Evolutionary conservation across 2,113 vertebrate genomes (phyloP).

Genomic region (Brachionichthys hirsutus): DNA sequence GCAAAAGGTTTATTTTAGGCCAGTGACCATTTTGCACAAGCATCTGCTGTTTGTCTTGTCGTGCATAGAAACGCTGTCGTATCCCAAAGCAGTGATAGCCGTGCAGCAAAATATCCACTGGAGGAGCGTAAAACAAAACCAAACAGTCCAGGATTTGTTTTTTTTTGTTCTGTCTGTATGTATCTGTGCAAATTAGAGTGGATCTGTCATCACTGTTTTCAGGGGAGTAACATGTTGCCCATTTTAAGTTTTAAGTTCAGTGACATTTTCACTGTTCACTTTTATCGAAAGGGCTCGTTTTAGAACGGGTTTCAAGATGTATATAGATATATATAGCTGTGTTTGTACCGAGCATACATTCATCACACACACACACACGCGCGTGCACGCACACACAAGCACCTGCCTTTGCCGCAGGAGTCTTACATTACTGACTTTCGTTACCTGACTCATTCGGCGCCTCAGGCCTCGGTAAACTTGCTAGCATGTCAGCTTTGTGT

Average conservation of each 20-base stretch:
- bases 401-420: slow-evolving; percentile 23
- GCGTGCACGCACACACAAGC: slow-evolving; percentile 10
- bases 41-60: too few species aligned
- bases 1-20: too few species aligned
- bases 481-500: slow-evolving; percentile 9
- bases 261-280: slow-evolving; percentile 2
- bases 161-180: too few species aligned
- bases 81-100: too few species aligned
- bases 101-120: too few species aligned
- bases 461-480: slow-evolving; percentile 26
- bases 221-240: not conserved
- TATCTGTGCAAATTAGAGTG: too few species aligned
- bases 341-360: slow-evolving; percentile 33
- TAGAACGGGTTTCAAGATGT: slow-evolving; percentile 8
- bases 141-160: too few species aligned
- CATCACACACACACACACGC: not conserved
- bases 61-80: too few species aligned
- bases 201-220: not conserved
- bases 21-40: too few species aligned
- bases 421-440: slow-evolving; percentile 4
- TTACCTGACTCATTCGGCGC: not conserved
- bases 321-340: slow-evolving; percentile 28
- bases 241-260: not conserved
- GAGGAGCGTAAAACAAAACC: too few species aligned
- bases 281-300: slow-evolving; percentile 15